phyloP scores from a whole-genome alignment of 2,113 vertebrate genomes.

The Acrocephalus kingi region DNA sequence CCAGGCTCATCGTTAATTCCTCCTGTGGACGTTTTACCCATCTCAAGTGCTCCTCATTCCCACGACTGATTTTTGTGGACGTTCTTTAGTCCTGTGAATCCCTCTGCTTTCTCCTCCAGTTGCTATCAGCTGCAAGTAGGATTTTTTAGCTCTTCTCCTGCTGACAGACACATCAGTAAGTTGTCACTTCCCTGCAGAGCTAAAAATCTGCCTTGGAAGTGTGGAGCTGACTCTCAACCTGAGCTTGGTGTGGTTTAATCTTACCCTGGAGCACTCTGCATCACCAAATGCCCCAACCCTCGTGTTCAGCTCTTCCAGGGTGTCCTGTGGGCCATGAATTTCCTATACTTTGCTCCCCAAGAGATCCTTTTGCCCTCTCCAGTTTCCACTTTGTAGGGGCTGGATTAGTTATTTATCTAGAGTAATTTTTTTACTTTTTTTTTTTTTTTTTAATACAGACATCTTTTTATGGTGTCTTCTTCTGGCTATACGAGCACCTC shows the following conservation, averaged over 20 bases:
- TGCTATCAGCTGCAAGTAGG: neutral
- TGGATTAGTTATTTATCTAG: neutral
- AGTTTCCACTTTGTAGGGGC: neutral
- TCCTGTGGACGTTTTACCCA: neutral
- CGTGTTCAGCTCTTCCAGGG: neutral
- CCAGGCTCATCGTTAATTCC: neutral
- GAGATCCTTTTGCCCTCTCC: neutral
- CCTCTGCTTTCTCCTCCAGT: neutral
- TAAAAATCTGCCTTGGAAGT: neutral
- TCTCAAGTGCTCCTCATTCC: fast-evolving
- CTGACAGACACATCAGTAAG: neutral
- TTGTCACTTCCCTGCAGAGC: neutral
- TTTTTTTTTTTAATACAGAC: too few species aligned
- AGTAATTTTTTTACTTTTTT: neutral
- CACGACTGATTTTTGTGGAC: neutral
- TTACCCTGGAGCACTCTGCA: too few species aligned
- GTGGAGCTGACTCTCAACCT: neutral
- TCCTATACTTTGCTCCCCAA: neutral
- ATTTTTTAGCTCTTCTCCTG: neutral
- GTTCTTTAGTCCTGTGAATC: fast-evolving
- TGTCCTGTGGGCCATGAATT: neutral
- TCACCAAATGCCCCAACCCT: neutral
- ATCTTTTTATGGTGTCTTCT: neutral
- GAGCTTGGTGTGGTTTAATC: neutral
- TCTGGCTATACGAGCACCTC: neutral